Percentiles rank a stretch among this genome's conserved stretches.
Evolutionary conservation across 2,797 vertebrate species (phyloP).

Genomic region (Rhabdophis nuchalis): DNA sequence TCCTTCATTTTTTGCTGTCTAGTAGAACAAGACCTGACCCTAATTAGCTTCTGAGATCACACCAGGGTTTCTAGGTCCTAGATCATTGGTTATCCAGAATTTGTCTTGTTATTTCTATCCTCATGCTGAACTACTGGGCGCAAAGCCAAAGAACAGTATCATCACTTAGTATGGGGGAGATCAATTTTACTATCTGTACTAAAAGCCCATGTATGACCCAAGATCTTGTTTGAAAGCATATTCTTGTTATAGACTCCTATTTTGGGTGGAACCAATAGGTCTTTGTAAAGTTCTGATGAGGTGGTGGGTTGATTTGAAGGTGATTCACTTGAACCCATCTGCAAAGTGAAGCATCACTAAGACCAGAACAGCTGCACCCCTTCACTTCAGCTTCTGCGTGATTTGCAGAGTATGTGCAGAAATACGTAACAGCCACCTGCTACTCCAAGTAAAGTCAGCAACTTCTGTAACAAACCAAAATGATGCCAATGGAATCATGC

Average conservation of each 20-base stretch:
- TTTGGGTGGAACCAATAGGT: not conserved
- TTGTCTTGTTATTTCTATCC: not conserved
- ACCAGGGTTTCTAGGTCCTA: not conserved
- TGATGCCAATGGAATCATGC: not conserved
- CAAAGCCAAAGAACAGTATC: not conserved
- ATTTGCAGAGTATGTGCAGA: not conserved
- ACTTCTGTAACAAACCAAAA: not conserved
- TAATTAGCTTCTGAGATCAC: not conserved
- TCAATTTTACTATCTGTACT: not conserved
- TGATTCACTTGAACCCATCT: not conserved
- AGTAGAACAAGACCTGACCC: not conserved
- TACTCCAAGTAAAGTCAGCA: not conserved
- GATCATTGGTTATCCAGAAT: not conserved
- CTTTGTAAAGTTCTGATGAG: not conserved
- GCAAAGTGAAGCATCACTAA: not conserved
- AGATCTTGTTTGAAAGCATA: not conserved
- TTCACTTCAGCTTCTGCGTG: not conserved
- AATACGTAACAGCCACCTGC: not conserved
- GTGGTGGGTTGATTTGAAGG: not conserved
- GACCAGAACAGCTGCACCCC: not conserved
- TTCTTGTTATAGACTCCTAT: not conserved
- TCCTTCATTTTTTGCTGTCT: not conserved
- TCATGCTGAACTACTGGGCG: not conserved
- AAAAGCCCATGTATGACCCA: not conserved
- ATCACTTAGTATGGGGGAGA: not conserved